phyloP scores from a whole-genome alignment of 2,113 vertebrate species.

The Lasiurus cinereus region DNA sequence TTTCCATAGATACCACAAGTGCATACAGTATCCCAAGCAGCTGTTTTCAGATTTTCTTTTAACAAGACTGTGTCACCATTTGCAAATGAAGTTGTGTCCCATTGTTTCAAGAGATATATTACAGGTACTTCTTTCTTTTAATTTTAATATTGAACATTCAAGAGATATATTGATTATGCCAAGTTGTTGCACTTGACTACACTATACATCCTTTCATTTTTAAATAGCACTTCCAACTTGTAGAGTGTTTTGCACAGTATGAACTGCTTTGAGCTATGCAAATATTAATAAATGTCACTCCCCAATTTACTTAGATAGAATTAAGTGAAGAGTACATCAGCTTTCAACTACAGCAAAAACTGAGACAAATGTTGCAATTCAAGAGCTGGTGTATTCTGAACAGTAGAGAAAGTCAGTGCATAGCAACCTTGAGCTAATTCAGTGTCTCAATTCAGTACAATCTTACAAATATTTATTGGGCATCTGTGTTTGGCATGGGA shows the following conservation, averaged over 20 bases:
- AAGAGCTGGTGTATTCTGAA: not conserved
- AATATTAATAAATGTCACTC: slow-evolving; percentile 72
- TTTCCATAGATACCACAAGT: slow-evolving; percentile 80
- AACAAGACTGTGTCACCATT: slow-evolving; percentile 60
- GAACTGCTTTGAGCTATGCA: slow-evolving; percentile 65
- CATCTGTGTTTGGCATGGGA: not conserved
- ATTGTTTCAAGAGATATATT: slow-evolving; percentile 71
- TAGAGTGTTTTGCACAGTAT: slow-evolving; percentile 35
- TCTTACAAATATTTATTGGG: not conserved
- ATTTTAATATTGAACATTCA: slow-evolving; percentile 53
- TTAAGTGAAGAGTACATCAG: slow-evolving; percentile 37
- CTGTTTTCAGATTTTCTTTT: slow-evolving; percentile 63
- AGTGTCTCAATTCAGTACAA: not conserved
- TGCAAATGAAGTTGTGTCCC: slow-evolving; percentile 40
- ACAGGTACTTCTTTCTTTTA: slow-evolving; percentile 67
- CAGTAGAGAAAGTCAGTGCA: not conserved
- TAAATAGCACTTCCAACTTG: slow-evolving; percentile 56
- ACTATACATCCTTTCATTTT: slow-evolving; percentile 42
- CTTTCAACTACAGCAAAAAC: slow-evolving; percentile 50
- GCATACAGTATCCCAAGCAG: slow-evolving; percentile 73
- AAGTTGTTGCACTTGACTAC: not conserved
- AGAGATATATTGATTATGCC: slow-evolving; percentile 29
- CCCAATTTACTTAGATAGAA: slow-evolving; percentile 40
- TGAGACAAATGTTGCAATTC: slow-evolving; percentile 55
- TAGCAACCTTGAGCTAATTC: slow-evolving; percentile 26